Percentiles rank a stretch among this genome's conserved stretches.
Conservation (phyloP, 2,113 vertebrate genomes). For the Nerophis lumbriciformis region DNA sequence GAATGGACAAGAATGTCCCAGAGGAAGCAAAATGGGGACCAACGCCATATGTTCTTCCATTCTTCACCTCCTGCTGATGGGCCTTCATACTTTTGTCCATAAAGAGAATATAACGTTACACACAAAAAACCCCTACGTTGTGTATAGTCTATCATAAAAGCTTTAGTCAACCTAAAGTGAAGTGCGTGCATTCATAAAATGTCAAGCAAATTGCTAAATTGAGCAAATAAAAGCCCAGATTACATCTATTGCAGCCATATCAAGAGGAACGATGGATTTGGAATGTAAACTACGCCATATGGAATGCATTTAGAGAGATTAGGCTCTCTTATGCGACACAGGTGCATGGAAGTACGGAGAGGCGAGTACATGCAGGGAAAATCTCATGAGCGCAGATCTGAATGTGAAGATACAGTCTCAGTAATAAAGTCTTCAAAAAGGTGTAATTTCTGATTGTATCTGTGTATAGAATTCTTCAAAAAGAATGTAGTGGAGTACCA, state of each 20-base stretch:
- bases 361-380: constrained; percentile 11
- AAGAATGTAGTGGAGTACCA: constrained; percentile 24
- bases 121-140: constrained; percentile 4
- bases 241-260: constrained; percentile 43
- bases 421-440: constrained; percentile 13
- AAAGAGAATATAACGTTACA: background rate
- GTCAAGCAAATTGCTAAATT: constrained; percentile 39
- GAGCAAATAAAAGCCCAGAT: constrained; percentile 45
- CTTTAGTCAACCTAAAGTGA: constrained; percentile 12
- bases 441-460: constrained; percentile 18
- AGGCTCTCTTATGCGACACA: constrained; percentile 22
- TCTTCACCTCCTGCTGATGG: background rate
- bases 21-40: background rate
- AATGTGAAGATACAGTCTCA: constrained; percentile 9
- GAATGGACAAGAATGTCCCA: background rate
- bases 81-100: background rate
- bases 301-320: constrained; percentile 46
- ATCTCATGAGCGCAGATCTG: constrained; percentile 22
- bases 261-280: constrained; percentile 49
- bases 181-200: constrained; percentile 32
- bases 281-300: constrained; percentile 54
- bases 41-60: background rate
- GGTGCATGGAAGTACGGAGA: constrained; percentile 12
- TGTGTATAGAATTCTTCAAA: constrained; percentile 31
- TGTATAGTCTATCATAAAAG: constrained; percentile 13